Evolutionary conservation across 2,888 invertebrate genomes (phyloP).

Genomic region (Willowsia nigromaculata): DNA sequence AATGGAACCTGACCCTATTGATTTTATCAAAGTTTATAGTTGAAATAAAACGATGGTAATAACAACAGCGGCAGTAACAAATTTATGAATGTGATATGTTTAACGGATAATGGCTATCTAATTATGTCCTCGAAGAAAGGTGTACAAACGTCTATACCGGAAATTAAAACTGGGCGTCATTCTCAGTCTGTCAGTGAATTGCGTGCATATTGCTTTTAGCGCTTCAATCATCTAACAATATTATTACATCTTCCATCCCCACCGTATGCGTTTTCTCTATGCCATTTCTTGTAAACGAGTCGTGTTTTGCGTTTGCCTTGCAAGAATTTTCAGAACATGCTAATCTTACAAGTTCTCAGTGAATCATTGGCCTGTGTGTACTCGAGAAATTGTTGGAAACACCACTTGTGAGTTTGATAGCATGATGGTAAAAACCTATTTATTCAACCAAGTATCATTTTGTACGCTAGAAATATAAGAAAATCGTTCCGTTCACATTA

Average conservation of each 20-base stretch:
- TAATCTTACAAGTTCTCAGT: not conserved
- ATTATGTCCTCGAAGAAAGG: constrained; percentile 21
- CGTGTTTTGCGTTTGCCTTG: not conserved
- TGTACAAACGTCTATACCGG: constrained; percentile 33
- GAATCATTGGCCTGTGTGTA: not conserved
- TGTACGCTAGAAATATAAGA: not conserved
- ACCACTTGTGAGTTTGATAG: not conserved
- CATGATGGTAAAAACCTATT: not conserved
- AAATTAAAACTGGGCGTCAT: constrained; percentile 64
- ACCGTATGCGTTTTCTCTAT: not conserved
- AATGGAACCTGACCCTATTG: too few species aligned
- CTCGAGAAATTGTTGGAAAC: not conserved
- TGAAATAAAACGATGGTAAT: too few species aligned
- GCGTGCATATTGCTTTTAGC: constrained; percentile 32
- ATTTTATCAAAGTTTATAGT: too few species aligned
- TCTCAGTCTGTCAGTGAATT: constrained; percentile 12
- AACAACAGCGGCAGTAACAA: too few species aligned
- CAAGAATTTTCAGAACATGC: not conserved
- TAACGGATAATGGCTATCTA: constrained; percentile 33
- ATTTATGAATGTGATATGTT: not conserved
- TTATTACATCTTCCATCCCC: not conserved
- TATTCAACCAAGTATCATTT: not conserved
- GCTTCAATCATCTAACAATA: not conserved
- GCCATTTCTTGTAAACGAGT: not conserved
- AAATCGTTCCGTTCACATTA: not conserved